phyloP scores from a whole-genome alignment of 2,797 vertebrate species.

The Fundulus diaphanus region DNA sequence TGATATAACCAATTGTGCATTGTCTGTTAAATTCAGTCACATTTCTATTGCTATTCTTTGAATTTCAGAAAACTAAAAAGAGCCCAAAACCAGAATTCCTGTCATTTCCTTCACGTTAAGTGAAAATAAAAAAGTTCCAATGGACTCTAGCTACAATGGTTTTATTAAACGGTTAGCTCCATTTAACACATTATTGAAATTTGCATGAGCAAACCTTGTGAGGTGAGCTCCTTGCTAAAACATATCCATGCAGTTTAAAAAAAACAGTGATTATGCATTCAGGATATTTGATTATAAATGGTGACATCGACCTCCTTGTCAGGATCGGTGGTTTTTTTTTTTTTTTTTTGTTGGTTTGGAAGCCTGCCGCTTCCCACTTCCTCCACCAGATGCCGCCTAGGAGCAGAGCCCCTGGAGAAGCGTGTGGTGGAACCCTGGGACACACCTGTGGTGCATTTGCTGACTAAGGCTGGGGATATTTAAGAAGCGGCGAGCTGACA shows the following conservation, averaged over 20 bases:
- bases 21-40: constrained; percentile 26
- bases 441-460: no score
- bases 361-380: no score
- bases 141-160: background rate
- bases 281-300: background rate
- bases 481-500: no score
- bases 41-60: background rate
- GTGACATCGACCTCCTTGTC: background rate
- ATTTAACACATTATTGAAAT: background rate
- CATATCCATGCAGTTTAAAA: background rate
- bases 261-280: background rate
- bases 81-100: background rate
- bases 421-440: no score
- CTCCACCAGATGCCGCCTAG: no score
- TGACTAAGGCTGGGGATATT: no score
- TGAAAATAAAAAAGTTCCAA: background rate
- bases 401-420: no score
- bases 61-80: background rate
- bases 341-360: no score
- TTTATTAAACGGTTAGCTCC: background rate
- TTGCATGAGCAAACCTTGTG: background rate
- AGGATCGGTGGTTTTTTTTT: no score
- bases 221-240: background rate
- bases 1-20: constrained; percentile 35
- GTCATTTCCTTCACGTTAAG: background rate